Conservation (phyloP, 2,797 vertebrate genomes). For the Iguana delicatissima region DNA sequence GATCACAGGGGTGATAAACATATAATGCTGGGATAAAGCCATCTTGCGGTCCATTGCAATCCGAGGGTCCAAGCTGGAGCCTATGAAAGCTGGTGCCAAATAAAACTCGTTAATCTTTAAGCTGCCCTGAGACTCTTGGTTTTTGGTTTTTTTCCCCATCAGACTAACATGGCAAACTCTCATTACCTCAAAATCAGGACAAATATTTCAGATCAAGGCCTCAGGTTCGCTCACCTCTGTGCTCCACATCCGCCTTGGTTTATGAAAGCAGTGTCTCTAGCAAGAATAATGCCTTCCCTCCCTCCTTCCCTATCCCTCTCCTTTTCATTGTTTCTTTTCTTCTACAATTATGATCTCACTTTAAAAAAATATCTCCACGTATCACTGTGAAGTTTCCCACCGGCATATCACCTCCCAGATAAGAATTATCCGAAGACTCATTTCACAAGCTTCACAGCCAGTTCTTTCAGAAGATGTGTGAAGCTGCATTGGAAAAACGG, state of each 20-base stretch:
- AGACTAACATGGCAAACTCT: no score
- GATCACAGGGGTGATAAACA: not conserved
- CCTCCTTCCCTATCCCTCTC: not conserved
- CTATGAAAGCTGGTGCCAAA: no score
- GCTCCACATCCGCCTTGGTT: not conserved
- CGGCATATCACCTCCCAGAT: slow-evolving; percentile 18
- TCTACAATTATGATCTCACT: not conserved
- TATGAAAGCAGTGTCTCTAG: not conserved
- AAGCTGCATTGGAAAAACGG: slow-evolving; percentile 35
- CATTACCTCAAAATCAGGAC: no score
- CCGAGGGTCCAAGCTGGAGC: no score
- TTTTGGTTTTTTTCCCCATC: no score
- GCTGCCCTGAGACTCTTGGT: no score
- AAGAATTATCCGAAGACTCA: slow-evolving; percentile 52
- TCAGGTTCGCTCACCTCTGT: not conserved
- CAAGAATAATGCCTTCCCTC: no score
- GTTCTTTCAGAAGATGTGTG: slow-evolving; percentile 40
- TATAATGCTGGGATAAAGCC: not conserved
- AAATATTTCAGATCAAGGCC: not conserved
- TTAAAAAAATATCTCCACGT: not conserved
- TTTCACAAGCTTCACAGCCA: slow-evolving; percentile 32
- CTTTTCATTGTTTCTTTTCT: not conserved
- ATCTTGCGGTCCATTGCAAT: not conserved
- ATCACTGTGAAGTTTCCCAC: not conserved
- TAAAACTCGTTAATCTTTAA: no score